Percentiles rank a stretch among this genome's conserved stretches.
Evolutionary conservation across 2,113 vertebrate genomes (phyloP).

Genomic region (Ophiodon elongatus): DNA sequence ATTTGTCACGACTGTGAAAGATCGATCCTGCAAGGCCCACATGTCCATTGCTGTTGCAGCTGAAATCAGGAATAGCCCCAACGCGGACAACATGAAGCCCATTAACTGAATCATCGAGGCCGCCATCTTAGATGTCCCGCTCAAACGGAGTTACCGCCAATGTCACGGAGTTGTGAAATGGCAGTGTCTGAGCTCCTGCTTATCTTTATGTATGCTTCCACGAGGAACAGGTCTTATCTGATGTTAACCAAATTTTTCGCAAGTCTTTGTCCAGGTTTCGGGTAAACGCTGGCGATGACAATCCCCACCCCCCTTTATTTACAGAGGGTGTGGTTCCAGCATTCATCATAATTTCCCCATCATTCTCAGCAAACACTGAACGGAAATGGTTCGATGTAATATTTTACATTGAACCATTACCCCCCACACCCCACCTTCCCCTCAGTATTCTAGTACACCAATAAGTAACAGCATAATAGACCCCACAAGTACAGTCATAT

Average conservation of each 20-base stretch:
- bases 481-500: not conserved
- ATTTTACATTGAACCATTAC: no score
- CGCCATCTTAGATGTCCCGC: slow-evolving; percentile 81
- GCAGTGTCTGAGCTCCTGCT: slow-evolving; percentile 16
- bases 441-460: not conserved
- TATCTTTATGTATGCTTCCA: slow-evolving; percentile 57
- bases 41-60: slow-evolving; percentile 87
- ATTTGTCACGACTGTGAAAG: slow-evolving; percentile 85
- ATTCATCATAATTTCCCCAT: slow-evolving; percentile 15
- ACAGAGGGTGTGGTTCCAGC: slow-evolving; percentile 43
- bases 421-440: no score
- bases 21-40: slow-evolving; percentile 90
- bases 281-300: slow-evolving; percentile 15
- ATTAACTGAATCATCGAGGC: slow-evolving; percentile 86
- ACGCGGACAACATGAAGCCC: slow-evolving; percentile 84
- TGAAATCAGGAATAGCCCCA: slow-evolving; percentile 87
- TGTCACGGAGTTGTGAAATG: slow-evolving; percentile 53
- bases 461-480: not conserved
- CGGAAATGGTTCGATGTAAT: not conserved
- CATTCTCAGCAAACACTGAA: not conserved
- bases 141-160: slow-evolving; percentile 7
- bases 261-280: slow-evolving; percentile 62
- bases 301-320: not conserved
- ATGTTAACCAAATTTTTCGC: slow-evolving; percentile 64
- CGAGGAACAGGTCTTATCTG: slow-evolving; percentile 68